A percentile compares a stretch with the other conserved stretches of the same genome.
Conservation (phyloP, 2,113 vertebrate genomes). For the Apistogramma diplotaenia region DNA sequence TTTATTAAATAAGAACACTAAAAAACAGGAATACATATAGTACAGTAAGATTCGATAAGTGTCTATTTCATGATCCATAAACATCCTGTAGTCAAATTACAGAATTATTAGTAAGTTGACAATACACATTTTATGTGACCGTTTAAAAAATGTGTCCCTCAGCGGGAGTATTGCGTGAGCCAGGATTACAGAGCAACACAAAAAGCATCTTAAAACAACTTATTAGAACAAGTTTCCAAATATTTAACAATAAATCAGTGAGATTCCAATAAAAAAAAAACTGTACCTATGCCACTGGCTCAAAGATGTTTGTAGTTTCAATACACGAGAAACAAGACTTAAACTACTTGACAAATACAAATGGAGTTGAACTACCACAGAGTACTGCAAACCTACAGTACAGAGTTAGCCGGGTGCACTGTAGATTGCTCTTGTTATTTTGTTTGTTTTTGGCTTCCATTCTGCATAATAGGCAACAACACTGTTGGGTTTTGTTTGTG, state of each 20-base stretch:
- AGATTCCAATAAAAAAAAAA: not conserved
- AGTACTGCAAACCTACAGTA: too few relatives aligned
- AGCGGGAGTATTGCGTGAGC: too few relatives aligned
- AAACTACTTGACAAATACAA: too few relatives aligned
- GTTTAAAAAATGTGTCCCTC: not conserved
- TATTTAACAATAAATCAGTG: too few relatives aligned
- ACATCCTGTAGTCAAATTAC: not conserved
- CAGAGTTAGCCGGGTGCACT: too few relatives aligned
- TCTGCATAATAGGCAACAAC: conserved; percentile 27
- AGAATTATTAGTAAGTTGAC: not conserved
- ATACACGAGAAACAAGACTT: too few relatives aligned
- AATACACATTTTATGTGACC: not conserved
- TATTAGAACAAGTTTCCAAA: not conserved
- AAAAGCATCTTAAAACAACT: not conserved
- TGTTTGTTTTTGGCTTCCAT: not conserved
- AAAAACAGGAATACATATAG: not conserved
- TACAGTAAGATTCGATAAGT: not conserved
- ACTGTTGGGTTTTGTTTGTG: conserved; percentile 41
- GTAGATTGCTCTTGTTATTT: not conserved
- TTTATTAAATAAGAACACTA: not conserved
- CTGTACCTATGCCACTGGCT: too few relatives aligned
- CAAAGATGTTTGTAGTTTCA: too few relatives aligned
- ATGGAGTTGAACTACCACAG: too few relatives aligned
- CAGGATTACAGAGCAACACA: too few relatives aligned
- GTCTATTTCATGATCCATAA: not conserved